phyloP scores from a whole-genome alignment of 1,140 invertebrate species.

The Laupala kohalensis region DNA sequence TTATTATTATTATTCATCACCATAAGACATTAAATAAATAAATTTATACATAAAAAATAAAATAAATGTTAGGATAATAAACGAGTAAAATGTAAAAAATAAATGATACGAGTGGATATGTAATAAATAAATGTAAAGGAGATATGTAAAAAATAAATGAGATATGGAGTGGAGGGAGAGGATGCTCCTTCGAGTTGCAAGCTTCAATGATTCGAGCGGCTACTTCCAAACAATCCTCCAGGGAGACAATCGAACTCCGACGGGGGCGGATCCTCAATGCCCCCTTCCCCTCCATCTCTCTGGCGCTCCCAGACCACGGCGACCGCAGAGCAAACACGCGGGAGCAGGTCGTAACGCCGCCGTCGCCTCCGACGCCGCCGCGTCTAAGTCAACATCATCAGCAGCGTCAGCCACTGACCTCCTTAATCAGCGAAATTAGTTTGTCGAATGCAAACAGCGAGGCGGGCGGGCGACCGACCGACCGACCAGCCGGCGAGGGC shows the following conservation, averaged over 20 bases:
- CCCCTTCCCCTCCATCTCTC: not conserved
- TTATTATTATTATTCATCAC: too few relatives aligned
- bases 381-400: not conserved
- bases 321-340: constrained; percentile 22
- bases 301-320: too few relatives aligned
- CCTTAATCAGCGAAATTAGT: not conserved
- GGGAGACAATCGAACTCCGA: not conserved
- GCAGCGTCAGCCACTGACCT: not conserved
- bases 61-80: too few relatives aligned
- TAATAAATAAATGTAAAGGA: not conserved
- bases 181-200: too few relatives aligned
- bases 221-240: not conserved
- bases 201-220: too few relatives aligned
- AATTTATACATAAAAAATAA: too few relatives aligned
- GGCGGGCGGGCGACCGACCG: too few relatives aligned
- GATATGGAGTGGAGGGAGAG: too few relatives aligned
- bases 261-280: not conserved
- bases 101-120: not conserved
- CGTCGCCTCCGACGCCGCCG: too few relatives aligned
- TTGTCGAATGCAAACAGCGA: not conserved
- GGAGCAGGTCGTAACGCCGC: constrained; percentile 28
- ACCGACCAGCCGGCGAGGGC: too few relatives aligned
- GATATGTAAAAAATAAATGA: not conserved
- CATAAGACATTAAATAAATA: too few relatives aligned
- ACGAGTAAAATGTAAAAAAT: not conserved